Evolutionary conservation across 2,888 invertebrate genomes (phyloP), one percentile per base, ranked within the genome.

Genomic region (Leptothorax acervorum): DNA sequence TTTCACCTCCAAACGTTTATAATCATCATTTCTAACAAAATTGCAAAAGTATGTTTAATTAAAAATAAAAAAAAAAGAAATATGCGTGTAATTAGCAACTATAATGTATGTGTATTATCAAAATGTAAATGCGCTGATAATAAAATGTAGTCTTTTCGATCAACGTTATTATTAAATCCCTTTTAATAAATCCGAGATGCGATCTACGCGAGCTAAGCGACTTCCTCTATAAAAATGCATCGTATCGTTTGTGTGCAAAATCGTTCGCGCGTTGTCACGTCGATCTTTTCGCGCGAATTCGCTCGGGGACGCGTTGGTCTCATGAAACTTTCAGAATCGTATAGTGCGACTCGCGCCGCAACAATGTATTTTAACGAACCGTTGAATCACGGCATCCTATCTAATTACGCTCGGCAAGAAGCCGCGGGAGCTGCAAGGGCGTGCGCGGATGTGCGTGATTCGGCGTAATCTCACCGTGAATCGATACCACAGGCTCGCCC

Each of bases 401-500:
- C 84, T 71, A 70, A 81, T 82, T 71, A 81, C 35, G 79, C 53
- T 23, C 53, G 23, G n/a, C 57, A 55, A 82, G 74, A 63, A 82
- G 60, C 60, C 48, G 45, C 79, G 73, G 35, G 15, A 79, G 71
- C 60, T 18, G 35, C 45, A 70, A 82, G 45, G 82, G 82, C 76
- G 82, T 62, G 82, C 63, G 75, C 82, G 82, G 82, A 82, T 82
- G 63, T 82, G 82, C 76, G 76, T 82, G 76, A 82, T 76, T 74
- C 76, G 76, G 82, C 45, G 76, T 76, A 76, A 82, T 82, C 63
- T 63, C 42, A 45, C 15, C 39, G 53, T 42, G 82, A 76, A 76
- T 82, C 78, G 82, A 82, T 82, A 82, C 45, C 63, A 42, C 53
- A 42, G 63, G 53, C 53, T 82, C 62, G 48, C 60, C 60, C 75